These are phyloP conservation scores for Dioctria linearis DNA, from an alignment of 2,888 invertebrate genomes.

Conservation along the genomic window DNA sequence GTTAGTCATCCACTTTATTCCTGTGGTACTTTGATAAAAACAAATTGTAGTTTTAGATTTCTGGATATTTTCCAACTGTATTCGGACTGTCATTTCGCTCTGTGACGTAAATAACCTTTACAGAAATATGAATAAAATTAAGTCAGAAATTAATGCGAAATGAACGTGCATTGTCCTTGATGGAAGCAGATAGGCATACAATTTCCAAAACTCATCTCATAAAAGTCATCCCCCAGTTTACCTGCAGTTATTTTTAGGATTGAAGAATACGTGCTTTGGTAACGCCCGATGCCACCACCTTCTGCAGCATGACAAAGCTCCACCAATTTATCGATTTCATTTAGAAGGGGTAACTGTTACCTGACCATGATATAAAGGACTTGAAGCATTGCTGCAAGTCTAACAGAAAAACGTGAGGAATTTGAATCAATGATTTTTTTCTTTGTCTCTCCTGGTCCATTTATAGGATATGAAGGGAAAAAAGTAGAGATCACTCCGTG, in stretches of 20 bases:
- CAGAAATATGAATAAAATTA: no score
- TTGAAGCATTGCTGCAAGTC: slow-evolving; percentile 1
- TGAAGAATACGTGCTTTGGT: neutral
- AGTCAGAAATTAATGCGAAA: no score
- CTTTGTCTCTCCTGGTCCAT: slow-evolving; percentile 1
- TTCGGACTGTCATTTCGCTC: no score
- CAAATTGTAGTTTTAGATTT: no score
- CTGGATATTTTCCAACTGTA: no score
- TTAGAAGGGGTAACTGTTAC: slow-evolving; percentile 36
- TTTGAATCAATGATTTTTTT: slow-evolving; percentile 16
- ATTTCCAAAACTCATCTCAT: neutral
- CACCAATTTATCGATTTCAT: slow-evolving; percentile 46
- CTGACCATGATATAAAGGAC: neutral
- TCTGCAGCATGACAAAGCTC: neutral
- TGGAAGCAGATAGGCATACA: no score
- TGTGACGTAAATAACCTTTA: no score
- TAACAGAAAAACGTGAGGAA: slow-evolving; percentile 2
- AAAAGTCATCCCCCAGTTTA: neutral
- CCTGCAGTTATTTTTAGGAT: neutral
- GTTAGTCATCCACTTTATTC: no score
- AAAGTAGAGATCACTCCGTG: slow-evolving; percentile 26
- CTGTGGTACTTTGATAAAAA: no score
- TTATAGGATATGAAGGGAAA: slow-evolving; percentile 23
- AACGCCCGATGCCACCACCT: slow-evolving; percentile 5
- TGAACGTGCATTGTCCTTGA: no score